Evolutionary conservation across 1,140 invertebrate species (phyloP), one percentile per base, ranked within the genome.

Genomic region (Micrasema minimum): DNA sequence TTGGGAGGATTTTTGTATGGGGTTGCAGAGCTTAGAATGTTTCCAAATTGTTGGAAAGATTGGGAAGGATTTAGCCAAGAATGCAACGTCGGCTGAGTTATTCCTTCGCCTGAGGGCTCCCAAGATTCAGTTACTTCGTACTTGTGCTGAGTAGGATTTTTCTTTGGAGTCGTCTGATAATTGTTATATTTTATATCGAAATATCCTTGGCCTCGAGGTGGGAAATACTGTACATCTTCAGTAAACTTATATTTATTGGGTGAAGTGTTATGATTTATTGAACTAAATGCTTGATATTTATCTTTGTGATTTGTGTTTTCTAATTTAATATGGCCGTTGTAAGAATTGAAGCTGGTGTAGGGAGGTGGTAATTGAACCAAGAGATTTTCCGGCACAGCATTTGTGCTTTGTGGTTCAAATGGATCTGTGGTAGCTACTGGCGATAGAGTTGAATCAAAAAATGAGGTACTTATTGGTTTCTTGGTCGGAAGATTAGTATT

Each of bases 111-210:
- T 0, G 74, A 75, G 5, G 71, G 69, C 64, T 64, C 74, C 74
- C 80, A 80, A 62, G 78, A 80, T 75, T 85, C 83, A 7, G 80
- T 80, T 0, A 85, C 83, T 77, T 83, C 83, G 57, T 85, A 85
- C 12, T 31, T 64, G 16, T 64, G 59, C 26, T 45, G 41, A 14
- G 80, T 77, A 6, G 57, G 57, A 69, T 76, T 76, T 16, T 77
- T 76, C 35, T 65, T 38, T 1, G 22, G 0, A 23, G 62, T 71
- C 14, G 31, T 22, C 64, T 71, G 51, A 22, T 57, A 51, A 2
- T 43, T 69, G 31, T 66, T 66, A 46, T 41, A 72, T 53, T 75
- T 75, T 16, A 38, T 38, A 23, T 67, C 73, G 37, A 72, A 75
- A 53, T 71, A 69, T 31, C 69, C 73, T 11, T 72, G 73, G 31